Percentiles rank a stretch among this genome's conserved stretches.
phyloP scores from a whole-genome alignment of 2,113 vertebrate species.

The Catharus minimus region DNA sequence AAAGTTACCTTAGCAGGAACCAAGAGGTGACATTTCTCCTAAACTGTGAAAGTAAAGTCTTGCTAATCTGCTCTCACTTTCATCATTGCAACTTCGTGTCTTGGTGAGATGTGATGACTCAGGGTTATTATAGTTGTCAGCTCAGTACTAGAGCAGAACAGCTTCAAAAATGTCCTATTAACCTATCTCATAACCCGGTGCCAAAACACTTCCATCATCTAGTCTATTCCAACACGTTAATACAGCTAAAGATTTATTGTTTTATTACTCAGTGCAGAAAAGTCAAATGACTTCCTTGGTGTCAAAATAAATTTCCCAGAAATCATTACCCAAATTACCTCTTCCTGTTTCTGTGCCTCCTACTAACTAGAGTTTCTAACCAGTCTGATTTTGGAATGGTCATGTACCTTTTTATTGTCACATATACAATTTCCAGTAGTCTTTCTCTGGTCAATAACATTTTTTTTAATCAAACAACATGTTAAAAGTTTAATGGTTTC shows the following conservation, averaged over 20 bases:
- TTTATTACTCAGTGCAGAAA: constrained; percentile 15
- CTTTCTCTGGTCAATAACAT: background rate
- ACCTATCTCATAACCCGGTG: constrained; percentile 34
- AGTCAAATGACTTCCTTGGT: constrained; percentile 8
- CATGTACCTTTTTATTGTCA: background rate
- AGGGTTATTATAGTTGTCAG: constrained; percentile 20
- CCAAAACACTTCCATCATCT: constrained; percentile 29
- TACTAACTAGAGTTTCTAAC: background rate
- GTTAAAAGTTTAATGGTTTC: background rate
- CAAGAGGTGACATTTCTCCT: background rate
- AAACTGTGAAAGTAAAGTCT: background rate
- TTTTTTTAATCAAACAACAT: background rate
- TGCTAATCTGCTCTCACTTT: background rate
- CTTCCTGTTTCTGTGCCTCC: background rate
- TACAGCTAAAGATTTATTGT: constrained; percentile 6
- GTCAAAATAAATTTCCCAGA: constrained; percentile 35
- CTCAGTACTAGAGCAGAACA: constrained; percentile 31
- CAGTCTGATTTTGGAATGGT: background rate
- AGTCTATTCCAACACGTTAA: background rate
- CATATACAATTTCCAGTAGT: background rate
- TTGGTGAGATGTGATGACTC: constrained; percentile 2
- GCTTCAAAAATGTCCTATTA: constrained; percentile 53
- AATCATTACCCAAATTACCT: background rate
- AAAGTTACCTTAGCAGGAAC: background rate
- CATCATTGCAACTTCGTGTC: background rate